Evolutionary conservation across 2,113 vertebrate genomes (phyloP), one percentile per base, ranked within the genome.

Genomic region (Phrynosoma platyrhinos): DNA sequence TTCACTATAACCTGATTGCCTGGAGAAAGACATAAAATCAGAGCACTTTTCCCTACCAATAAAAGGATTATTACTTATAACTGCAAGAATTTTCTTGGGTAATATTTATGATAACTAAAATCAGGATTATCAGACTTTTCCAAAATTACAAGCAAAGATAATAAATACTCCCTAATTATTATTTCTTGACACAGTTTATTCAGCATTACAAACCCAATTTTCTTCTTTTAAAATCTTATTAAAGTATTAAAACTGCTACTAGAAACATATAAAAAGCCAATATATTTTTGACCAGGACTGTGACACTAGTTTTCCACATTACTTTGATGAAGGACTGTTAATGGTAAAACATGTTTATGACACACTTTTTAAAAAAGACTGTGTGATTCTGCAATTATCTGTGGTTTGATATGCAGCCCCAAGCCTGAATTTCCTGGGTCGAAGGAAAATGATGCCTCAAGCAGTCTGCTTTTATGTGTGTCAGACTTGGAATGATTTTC

Each of bases 401-500:
- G 85, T 86, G 4, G 1, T 85, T 84, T 84, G 71, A 82, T 0
- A 0, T 84, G 84, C 71, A 87, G 72, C 62, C 82, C 42, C 47
- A 87, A 71, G 40, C 9, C 71, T 62, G 20, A 76, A 75, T 52
- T 76, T 64, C 58, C 62, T 52, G 20, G 64, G 52, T 90, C 87
- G 72, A 83, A 58, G 71, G 36, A 42, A 92, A 92, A 84, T 76
- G 0, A 81, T 79, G 69, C 85, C 40, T 82, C 79, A 18, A 75
- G 36, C 58, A 85, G 30, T 84, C 36, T 84, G 20, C 66, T 86
- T 75, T 86, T 76, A 72, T n/a, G 1, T 82, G 1, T 82, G 32
- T n/a, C 86, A 75, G 75, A 88, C 90, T 93, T 93, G 68, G 75
- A 93, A 42, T 14, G 90, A 36, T 91, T 87, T 86, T 25, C 14